These are phyloP conservation scores for Procapra przewalskii DNA, from an alignment of 2,113 vertebrate species.

Conservation along the genomic window DNA sequence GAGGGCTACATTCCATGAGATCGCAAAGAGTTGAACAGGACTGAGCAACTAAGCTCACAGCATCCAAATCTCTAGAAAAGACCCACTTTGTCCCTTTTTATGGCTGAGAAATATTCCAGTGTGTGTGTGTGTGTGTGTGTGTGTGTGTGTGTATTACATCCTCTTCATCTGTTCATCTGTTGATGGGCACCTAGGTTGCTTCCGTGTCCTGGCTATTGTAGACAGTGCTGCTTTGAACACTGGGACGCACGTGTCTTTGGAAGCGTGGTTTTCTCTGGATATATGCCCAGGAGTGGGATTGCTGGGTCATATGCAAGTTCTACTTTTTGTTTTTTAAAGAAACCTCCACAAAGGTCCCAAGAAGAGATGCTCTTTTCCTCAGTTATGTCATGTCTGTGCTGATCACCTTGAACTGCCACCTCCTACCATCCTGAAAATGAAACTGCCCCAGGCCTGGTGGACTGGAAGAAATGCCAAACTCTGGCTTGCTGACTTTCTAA, in stretches of 20 bases:
- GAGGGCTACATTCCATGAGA: neutral
- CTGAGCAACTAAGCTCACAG: neutral
- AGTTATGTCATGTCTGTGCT: neutral
- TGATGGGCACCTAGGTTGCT: neutral
- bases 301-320: neutral
- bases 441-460: neutral
- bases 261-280: neutral
- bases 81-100: neutral
- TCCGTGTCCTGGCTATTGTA: neutral
- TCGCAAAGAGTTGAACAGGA: rapidly evolving
- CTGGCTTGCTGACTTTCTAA: neutral
- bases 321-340: neutral
- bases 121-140: neutral
- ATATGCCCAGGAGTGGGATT: neutral
- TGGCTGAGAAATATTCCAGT: neutral
- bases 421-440: neutral
- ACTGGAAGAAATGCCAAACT: neutral
- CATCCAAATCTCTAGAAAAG: neutral
- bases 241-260: neutral
- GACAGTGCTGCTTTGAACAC: neutral
- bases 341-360: neutral
- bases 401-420: neutral
- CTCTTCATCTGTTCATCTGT: neutral
- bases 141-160: rapidly evolving
- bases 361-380: neutral